Percentiles rank a stretch among this genome's conserved stretches.
phyloP scores from a whole-genome alignment of 1,140 invertebrate genomes.

The Globodera ellingtonae region DNA sequence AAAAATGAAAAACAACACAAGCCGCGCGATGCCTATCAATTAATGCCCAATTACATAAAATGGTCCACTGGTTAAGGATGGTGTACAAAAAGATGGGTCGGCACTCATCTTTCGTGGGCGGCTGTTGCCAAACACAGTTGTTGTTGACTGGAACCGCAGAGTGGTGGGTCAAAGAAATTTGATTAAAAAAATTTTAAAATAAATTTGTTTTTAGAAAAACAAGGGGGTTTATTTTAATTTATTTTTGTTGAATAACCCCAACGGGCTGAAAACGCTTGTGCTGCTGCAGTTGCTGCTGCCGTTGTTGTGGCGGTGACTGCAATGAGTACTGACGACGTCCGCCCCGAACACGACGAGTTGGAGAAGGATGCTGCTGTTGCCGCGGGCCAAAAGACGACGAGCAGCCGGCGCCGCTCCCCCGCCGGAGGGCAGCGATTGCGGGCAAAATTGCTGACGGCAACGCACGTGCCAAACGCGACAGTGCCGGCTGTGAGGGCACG shows the following conservation, averaged over 20 bases:
- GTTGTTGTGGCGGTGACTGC: background rate
- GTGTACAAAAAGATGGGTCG: background rate
- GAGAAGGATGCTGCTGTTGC: background rate
- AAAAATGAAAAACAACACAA: too few species aligned
- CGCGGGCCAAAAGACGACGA: too few species aligned
- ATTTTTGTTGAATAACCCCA: background rate
- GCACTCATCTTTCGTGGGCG: background rate
- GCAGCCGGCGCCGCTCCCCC: too few species aligned
- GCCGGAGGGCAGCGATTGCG: background rate
- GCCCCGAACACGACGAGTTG: background rate
- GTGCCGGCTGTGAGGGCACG: background rate
- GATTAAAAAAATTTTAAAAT: too few species aligned
- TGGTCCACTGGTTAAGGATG: background rate
- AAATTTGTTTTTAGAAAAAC: background rate
- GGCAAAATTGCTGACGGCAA: background rate
- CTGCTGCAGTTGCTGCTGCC: background rate
- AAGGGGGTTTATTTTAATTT: background rate
- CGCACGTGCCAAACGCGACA: background rate
- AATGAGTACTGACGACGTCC: background rate
- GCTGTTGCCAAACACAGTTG: background rate
- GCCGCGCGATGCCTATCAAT: too few species aligned
- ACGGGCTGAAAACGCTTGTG: background rate
- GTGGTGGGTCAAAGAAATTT: background rate
- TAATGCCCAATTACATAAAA: too few species aligned
- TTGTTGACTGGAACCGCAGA: background rate